Percentiles rank a stretch among this genome's conserved stretches.
Evolutionary conservation across 2,888 invertebrate genomes (phyloP).

Genomic region (Drosophila lacicola): DNA sequence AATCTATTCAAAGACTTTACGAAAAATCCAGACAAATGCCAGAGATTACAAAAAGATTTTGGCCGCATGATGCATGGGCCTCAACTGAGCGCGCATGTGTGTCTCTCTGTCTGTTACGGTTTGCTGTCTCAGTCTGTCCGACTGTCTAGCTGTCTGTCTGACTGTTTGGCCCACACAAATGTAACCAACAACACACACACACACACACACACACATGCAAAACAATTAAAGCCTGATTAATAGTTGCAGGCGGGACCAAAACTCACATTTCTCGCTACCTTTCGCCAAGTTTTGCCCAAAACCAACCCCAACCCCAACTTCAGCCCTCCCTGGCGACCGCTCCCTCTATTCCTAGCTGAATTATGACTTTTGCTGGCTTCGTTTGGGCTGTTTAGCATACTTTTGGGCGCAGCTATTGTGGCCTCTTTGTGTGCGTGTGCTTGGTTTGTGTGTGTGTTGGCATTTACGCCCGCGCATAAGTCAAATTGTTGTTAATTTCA

Average conservation of each 20-base stretch:
- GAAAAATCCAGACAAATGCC: constrained; percentile 82
- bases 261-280: constrained; percentile 67
- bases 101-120: constrained; percentile 1
- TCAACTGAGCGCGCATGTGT: constrained; percentile 53
- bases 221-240: constrained; percentile 81
- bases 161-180: constrained; percentile 42
- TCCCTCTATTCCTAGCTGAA: constrained; percentile 44
- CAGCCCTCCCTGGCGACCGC: not conserved
- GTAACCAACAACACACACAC: constrained; percentile 46
- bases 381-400: constrained; percentile 72
- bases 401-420: constrained; percentile 66
- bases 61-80: constrained; percentile 78
- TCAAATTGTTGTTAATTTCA: constrained; percentile 80
- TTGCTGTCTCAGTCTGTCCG: constrained; percentile 19
- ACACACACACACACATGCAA: constrained; percentile 36
- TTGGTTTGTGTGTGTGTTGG: constrained; percentile 10
- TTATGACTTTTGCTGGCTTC: constrained; percentile 78
- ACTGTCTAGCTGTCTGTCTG: constrained; percentile 23
- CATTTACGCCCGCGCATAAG: constrained; percentile 68
- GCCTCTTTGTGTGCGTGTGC: constrained; percentile 12
- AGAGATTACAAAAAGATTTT: constrained; percentile 82
- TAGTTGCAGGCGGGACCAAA: constrained; percentile 71
- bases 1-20: constrained; percentile 81
- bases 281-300: constrained; percentile 64
- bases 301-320: not conserved